Conservation (phyloP, 2,888 invertebrate genomes). For the Amorpha juglandis region DNA sequence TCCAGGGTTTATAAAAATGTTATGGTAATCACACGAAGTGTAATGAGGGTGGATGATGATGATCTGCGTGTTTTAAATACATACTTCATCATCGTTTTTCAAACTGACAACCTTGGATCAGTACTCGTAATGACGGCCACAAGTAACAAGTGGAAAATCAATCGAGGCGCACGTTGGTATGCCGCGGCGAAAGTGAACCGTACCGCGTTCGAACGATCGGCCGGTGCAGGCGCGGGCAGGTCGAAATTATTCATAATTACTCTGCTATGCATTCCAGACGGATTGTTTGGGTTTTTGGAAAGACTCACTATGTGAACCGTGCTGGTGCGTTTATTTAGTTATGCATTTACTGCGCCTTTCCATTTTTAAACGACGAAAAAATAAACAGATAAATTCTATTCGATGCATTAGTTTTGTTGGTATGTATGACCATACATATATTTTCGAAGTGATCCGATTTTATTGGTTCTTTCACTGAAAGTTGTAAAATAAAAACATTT, state of each 20-base stretch:
- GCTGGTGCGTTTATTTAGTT: too few relatives aligned
- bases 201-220: not conserved
- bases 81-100: too few relatives aligned
- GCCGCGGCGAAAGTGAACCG: slow-evolving; percentile 47
- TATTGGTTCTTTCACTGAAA: too few relatives aligned
- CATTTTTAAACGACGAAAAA: too few relatives aligned
- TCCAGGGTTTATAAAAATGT: too few relatives aligned
- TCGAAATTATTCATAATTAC: slow-evolving; percentile 18
- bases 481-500: not conserved
- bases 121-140: slow-evolving; percentile 35
- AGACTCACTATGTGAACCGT: not conserved
- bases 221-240: not conserved
- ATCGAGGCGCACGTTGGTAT: slow-evolving; percentile 46
- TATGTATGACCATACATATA: not conserved
- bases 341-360: too few relatives aligned
- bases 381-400: too few relatives aligned
- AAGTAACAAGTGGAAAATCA: slow-evolving; percentile 48
- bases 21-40: too few relatives aligned
- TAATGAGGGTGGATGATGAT: too few relatives aligned
- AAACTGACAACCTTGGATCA: slow-evolving; percentile 2
- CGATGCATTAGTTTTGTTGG: too few relatives aligned
- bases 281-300: not conserved
- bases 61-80: too few relatives aligned
- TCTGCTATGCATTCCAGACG: not conserved
- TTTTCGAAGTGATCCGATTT: too few relatives aligned